Conservation (phyloP, 2,797 vertebrate species). For the Sphenodon punctatus region DNA sequence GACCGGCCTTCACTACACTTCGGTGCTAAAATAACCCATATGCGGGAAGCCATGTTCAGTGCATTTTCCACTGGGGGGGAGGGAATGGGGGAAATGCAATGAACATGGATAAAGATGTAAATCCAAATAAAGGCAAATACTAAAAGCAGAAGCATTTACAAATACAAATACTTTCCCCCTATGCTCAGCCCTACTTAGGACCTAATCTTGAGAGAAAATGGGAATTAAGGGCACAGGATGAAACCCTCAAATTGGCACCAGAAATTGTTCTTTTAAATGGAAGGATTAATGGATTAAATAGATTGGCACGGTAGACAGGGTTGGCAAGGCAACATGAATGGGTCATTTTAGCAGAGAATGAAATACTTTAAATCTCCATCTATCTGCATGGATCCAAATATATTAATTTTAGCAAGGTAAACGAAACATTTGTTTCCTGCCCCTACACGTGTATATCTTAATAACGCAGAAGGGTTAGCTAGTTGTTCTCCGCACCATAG, state of each 20-base stretch:
- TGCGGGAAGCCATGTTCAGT: too few relatives aligned
- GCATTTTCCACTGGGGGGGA: too few relatives aligned
- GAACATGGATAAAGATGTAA: too few relatives aligned
- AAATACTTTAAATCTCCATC: background rate
- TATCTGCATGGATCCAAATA: background rate
- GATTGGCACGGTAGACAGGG: background rate
- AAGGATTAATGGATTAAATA: background rate
- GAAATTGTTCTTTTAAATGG: background rate
- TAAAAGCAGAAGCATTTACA: too few relatives aligned
- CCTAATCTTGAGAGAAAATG: background rate
- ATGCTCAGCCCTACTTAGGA: accelerated
- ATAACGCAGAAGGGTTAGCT: background rate
- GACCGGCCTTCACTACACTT: too few relatives aligned
- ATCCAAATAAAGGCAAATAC: too few relatives aligned
- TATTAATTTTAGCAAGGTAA: background rate
- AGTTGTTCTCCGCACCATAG: too few relatives aligned
- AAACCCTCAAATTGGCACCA: background rate
- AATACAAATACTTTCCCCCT: too few relatives aligned
- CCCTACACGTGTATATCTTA: background rate
- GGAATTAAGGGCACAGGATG: background rate
- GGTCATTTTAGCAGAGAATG: background rate
- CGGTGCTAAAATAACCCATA: too few relatives aligned
- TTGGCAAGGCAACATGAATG: background rate
- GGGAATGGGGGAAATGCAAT: too few relatives aligned
- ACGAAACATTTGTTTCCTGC: background rate